Evolutionary conservation across 1,140 invertebrate species (phyloP), one percentile per base, ranked within the genome.

Genomic region (Oedothorax gibbosus): DNA sequence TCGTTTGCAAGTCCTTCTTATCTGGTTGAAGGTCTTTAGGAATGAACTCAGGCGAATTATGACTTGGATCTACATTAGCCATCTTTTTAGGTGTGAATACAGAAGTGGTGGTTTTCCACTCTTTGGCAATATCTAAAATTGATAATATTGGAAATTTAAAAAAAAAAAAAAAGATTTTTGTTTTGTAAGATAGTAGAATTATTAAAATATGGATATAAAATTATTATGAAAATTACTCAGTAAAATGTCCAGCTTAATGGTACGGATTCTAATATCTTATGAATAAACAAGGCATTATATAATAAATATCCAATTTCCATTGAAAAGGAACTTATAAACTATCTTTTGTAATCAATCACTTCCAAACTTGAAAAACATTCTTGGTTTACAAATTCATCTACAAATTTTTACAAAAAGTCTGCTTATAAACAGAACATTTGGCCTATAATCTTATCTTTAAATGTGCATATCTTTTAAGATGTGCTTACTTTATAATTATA

Each of bases 381-480:
- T 35, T 81, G 85, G 85, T 82, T 86, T 86, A 71, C 79, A 9
- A 85, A 50, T 71, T 56, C 72, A 14, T 69, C 79, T 49, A 6
- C 15, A 35, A 65, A 73, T 50, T 14, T 57, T 51, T 14, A 35
- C 15, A 72, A 35, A n/a, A 51, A 68, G 35, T 10, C 51, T 20
- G 35, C 21, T 6, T 64, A 35, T 18, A 78, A 77, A 62, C 53
- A 15, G 15, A 49, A 53, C 12, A 54, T 62, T 49, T 54, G 49
- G 15, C 15, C n/a, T 7, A 5, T 35, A 35, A 5, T 35, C 1
- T 35, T 2, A 35, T 2, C 35, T 35, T 35, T 35, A 35, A 35
- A 35, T 35, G n/a, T n/a, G 35, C 35, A 35, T 35, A n/a, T 35
- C 5, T 35, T 35, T 35, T 35, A 35, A 35, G 35, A 35, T 5